Evolutionary conservation across 2,888 invertebrate species (phyloP), one percentile per base, ranked within the genome.

Genomic region (Troilus luridus): DNA sequence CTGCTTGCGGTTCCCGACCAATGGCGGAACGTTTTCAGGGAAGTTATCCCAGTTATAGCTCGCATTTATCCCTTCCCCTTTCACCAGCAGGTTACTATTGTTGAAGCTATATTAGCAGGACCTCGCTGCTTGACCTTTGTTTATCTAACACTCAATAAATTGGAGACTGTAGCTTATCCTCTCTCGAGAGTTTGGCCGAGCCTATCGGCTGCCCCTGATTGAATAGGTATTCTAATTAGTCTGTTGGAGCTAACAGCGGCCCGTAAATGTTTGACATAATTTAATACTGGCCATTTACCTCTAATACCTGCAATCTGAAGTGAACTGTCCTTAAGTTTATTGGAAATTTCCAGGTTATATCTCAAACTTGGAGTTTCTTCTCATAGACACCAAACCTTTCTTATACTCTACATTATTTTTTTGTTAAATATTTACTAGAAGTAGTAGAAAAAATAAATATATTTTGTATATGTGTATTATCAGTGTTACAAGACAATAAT

Each of bases 181-280:
- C 14, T 14, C 24, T 67, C 0, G 67, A 67, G 67, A 12, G 14
- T 67, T 24, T 24, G 14, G 24, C 67, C 6, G 12, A 67, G 24
- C 7, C 67, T 14, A 67, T 24, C 24, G 14, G 67, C 24, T 24
- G 6, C 24, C 10, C 19, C 24, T 67, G 67, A 67, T 67, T 67
- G 67, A 67, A 67, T 67, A 67, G 67, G 12, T 67, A 67, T 67
- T 67, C 67, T 24, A 67, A 67, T 67, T 67, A 67, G 67, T 24
- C 24, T 24, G 24, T n/a, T 67, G 14, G 12, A 24, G 67, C 67
- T 24, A 24, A 67, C 67, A 9, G 24, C 24, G 24, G 24, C 67
- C 24, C 24, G 67, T 67, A 24, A 67, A 67, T 67, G 67, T 24
- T 67, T 67, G 67, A 67, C 67, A 67, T 64, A 8, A 64, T 12